These are phyloP conservation scores for Drosophila melanica DNA, from an alignment of 1,140 invertebrate genomes.

Conservation along the genomic window DNA sequence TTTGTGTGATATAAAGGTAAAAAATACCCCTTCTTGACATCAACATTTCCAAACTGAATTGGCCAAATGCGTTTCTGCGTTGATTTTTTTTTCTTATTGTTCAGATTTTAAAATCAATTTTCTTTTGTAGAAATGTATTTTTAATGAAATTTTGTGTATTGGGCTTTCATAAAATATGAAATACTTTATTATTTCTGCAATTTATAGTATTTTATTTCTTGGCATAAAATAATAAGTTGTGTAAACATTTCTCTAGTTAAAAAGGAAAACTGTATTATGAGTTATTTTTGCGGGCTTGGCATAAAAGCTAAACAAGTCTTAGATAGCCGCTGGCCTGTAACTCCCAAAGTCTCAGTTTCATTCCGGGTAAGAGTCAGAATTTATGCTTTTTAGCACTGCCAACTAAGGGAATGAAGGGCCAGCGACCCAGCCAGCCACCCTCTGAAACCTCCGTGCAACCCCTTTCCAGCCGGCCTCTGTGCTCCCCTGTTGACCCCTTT, in stretches of 20 bases:
- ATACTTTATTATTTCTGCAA: not conserved
- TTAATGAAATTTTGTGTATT: not conserved
- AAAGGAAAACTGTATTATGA: not conserved
- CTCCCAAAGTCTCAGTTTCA: constrained; percentile 28
- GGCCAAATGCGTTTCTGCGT: too few species aligned
- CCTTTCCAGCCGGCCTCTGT: not conserved
- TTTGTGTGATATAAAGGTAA: not conserved
- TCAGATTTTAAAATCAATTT: too few species aligned
- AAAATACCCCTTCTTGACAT: too few species aligned
- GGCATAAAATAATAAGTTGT: constrained; percentile 20
- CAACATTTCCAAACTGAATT: too few species aligned
- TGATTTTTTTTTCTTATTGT: too few species aligned
- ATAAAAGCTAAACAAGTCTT: constrained; percentile 10
- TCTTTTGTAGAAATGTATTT: not conserved
- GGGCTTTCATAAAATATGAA: not conserved
- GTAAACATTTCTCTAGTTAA: constrained; percentile 11
- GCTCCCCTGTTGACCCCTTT: constrained; percentile 44
- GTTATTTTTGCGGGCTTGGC: constrained; percentile 8
- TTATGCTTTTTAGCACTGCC: constrained; percentile 27
- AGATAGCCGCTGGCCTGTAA: constrained; percentile 19
- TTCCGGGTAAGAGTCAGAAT: constrained; percentile 39
- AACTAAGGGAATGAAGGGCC: constrained; percentile 45
- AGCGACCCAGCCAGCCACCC: constrained; percentile 41
- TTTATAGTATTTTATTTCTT: constrained; percentile 4
- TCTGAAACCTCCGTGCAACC: not conserved